Evolutionary conservation across 64 coral and sea anemone genomes (phyloP), one percentile per base, ranked within the genome.

Genomic region (Montipora efflorescens): DNA sequence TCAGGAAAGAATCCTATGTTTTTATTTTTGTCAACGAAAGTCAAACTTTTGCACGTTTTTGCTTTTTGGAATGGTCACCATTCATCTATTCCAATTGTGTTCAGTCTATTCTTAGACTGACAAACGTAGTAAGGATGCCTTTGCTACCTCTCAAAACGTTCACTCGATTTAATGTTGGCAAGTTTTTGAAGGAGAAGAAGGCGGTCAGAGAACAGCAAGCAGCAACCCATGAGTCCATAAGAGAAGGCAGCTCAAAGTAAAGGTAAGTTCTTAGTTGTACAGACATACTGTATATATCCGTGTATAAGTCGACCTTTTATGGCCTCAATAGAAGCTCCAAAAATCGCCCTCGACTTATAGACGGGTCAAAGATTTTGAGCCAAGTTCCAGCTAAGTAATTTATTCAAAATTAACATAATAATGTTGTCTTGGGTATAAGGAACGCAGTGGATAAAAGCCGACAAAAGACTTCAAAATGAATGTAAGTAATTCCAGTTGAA

Each of bases 1-100:
- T 51, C 46, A 51, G 84, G 87, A 78, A 89, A 89, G 87, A 89
- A 78, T 89, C 87, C 90, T 91, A 91, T 82, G 90, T 82, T 82
- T 83, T 83, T 74, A 57, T 80, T 83, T 91, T 83, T 22, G 16
- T 82, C 1, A 48, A 73, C 2, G 7, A 82, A 78, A 18, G 47
- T 74, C 76, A 69, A 48, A 62, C 69, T 74, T 67, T 91, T 67
- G 9, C 64, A 43, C 75, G 19, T 9, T 87, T 69, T 75, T n/a
- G 44, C 59, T 52, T 91, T 81, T 91, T 81, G 7, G 75, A 89
- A 89, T 82, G 64, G 76, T 81, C 20, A 83, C 51, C 78, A 48
- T 22, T 83, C 74, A 9, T 46, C 8, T 46, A 47, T 76, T 76
- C 8, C 8, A 76, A 76, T 8, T 52, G 52, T 74, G 67, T 87